Evolutionary conservation across 2,797 vertebrate genomes (phyloP), one percentile per base, ranked within the genome.

Genomic region (Acestrorhynchus altus): DNA sequence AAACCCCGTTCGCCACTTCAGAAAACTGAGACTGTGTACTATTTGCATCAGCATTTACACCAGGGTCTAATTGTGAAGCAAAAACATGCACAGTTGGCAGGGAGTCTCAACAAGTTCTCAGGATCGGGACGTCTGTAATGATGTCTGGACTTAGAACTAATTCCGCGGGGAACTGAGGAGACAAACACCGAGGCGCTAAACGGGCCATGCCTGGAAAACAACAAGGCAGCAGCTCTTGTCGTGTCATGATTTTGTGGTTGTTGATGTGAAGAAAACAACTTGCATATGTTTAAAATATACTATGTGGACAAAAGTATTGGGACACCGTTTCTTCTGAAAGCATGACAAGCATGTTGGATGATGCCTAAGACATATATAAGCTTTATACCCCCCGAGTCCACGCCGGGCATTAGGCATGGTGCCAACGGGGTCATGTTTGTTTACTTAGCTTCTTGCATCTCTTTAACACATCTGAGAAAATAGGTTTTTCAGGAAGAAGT

Each of bases 21-120:
- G 42, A 71, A 70, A 71, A 49, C 9, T 46, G 26, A 47, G 64
- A 76, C 8, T 20, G 31, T 51, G 65, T 12, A 24, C 26, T 6
- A 72, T 73, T 66, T 78, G 72, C 65, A 74, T 80, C 65, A 69
- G 57, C 47, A 31, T n/a, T n/a, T n/a, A n/a, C 66, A 65, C 77
- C 16, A 12, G 49, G 31, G 49, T 20, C 49, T 26, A 57, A 71
- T 64, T 80, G 59, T 56, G 46, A 75, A 52, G 10, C 42, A 51
- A 65, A 68, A 49, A 22, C 59, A 71, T 57, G 73, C 60, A 47
- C 42, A 12, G 49, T 46, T 71, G 59, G 16, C 35, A 75, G 54
- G 54, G 35, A 57, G 54, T 78, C 59, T 67, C 61, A 31, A 47
- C 44, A 35, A 35, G 67, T 39, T 40, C n/a, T 49, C 13, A 28